Evolutionary conservation across 2,113 vertebrate species (phyloP).

Genomic region (Saguinus midas): DNA sequence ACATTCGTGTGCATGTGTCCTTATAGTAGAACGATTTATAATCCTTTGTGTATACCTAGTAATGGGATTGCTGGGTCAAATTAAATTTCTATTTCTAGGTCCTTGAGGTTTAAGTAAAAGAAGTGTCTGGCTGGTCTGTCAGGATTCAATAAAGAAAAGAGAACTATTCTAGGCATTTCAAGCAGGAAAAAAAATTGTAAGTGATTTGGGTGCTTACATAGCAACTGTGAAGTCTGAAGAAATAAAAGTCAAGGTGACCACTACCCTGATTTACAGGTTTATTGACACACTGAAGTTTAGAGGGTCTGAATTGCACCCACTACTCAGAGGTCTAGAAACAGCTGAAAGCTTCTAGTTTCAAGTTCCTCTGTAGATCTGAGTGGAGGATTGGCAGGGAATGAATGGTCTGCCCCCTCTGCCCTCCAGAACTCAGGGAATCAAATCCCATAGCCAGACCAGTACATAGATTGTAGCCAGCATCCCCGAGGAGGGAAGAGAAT

Average conservation of each 20-base stretch:
- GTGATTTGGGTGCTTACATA: background rate
- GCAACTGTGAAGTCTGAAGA: background rate
- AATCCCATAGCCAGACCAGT: background rate
- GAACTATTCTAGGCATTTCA: background rate
- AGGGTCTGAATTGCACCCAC: background rate
- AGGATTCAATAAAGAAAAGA: background rate
- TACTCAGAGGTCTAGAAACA: background rate
- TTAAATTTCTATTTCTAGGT: too few species aligned
- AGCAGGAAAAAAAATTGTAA: background rate
- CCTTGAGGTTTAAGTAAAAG: too few species aligned
- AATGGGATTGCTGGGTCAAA: too few species aligned
- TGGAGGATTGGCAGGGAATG: background rate
- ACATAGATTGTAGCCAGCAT: background rate
- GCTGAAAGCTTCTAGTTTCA: background rate
- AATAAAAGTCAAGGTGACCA: background rate
- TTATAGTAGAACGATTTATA: too few species aligned
- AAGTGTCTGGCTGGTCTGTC: background rate
- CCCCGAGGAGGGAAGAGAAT: background rate
- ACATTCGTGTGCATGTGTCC: too few species aligned
- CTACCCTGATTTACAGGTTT: accelerated
- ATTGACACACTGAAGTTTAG: accelerated
- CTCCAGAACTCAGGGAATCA: background rate
- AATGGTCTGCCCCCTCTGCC: background rate
- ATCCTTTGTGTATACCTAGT: too few species aligned
- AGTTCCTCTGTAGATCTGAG: background rate